Evolutionary conservation across 1,140 invertebrate genomes (phyloP), one percentile per base, ranked within the genome.

Genomic region (Anagrus nilaparvatae): DNA sequence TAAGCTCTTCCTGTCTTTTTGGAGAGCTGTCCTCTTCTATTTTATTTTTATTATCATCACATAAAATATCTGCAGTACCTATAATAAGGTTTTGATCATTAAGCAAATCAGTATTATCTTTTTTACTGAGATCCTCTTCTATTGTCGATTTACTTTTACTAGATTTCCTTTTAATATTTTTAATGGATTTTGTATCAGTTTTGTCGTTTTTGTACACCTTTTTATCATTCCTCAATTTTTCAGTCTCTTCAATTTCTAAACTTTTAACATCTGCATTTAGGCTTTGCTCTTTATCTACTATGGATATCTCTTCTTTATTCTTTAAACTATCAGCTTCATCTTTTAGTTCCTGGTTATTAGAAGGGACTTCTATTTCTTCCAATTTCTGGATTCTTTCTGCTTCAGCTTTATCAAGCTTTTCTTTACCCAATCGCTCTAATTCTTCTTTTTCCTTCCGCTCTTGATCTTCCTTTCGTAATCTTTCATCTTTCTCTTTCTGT

Each of bases 111-210:
- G n/a, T n/a, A n/a, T n/a, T n/a, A 6, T 53, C 44, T 24, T 51
- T 42, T 32, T 48, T 40, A 10, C 46, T 41, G 13, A 40, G 28
- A 33, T 45, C 43, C 46, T 21, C 34, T 39, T 27, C 54, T 39
- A 12, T 39, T 27, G 25, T 54, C 44, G 25, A 48, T 42, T 38
- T 54, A 41, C 13, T 46, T 28, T 13, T 51, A 23, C 40, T 38
- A 23, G 33, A 17, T 19, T 29, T 18, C 37, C 30, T 29, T n/a
- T 49, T 46, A 23, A 12, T 29, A 14, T 40, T 40, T 29, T 30
- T 16, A 20, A 7, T 27, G 12, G 24, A n/a, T 19, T 38, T 9
- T 16, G 16, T 31, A 24, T 28, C 14, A 17, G 8, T 32, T 46
- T 29, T 35, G 18, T 33, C 14, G 13, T 36, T 30, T 17, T 33